Evolutionary conservation across 2,797 vertebrate genomes (phyloP).

Genomic region (Calcarius lapponicus): DNA sequence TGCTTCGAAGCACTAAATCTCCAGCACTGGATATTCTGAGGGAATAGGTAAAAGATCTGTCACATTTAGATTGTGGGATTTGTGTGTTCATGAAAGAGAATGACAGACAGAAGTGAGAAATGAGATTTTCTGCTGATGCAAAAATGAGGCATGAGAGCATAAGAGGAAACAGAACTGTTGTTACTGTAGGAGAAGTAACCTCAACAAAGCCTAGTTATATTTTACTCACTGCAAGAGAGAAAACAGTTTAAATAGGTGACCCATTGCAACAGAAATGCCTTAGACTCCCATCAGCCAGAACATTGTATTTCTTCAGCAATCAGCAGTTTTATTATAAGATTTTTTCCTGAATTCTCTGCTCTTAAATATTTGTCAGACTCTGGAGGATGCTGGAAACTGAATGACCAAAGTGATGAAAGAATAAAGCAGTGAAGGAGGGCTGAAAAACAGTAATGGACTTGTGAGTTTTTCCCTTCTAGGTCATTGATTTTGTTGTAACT

Average conservation of each 20-base stretch:
- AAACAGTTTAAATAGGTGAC: not conserved
- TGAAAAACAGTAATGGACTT: not conserved
- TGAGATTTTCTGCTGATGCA: slow-evolving; percentile 13
- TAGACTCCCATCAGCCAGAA: not conserved
- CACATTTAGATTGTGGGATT: slow-evolving; percentile 19
- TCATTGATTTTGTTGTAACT: not conserved
- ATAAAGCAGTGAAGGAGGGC: not conserved
- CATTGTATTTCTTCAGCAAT: not conserved
- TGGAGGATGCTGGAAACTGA: not conserved
- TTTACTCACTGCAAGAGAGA: not conserved
- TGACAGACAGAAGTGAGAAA: slow-evolving; percentile 8
- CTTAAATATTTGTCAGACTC: not conserved
- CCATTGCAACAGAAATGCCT: not conserved
- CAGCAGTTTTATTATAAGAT: not conserved
- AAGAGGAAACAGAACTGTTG: not conserved
- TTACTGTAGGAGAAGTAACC: not conserved
- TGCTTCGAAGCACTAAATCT: slow-evolving; percentile 39
- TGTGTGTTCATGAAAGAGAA: slow-evolving; percentile 35
- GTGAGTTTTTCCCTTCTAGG: not conserved
- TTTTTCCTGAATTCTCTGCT: slow-evolving; percentile 17
- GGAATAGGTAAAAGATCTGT: not conserved
- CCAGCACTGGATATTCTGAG: not conserved
- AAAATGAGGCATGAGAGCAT: not conserved
- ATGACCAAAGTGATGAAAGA: not conserved
- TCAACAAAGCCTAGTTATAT: not conserved